These are phyloP conservation scores for Holothuria leucospilota DNA, from an alignment of 53 echinoderm and acorn worm genomes.

Conservation along the genomic window DNA sequence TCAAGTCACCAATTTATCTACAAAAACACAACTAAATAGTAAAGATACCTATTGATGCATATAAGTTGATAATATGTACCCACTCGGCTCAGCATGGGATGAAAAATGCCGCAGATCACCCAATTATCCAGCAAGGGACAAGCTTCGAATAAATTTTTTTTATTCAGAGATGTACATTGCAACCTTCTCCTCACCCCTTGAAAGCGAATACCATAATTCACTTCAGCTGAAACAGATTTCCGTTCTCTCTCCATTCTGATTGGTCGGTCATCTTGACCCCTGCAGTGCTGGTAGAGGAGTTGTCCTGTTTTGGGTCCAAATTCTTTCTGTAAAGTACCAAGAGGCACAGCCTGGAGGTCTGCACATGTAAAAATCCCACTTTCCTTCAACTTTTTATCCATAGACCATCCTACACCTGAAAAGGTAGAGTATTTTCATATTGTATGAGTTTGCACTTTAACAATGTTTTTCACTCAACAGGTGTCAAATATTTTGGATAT, in stretches of 20 bases:
- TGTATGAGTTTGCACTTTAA: neutral
- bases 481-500: too few relatives aligned
- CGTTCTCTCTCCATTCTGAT: conserved; percentile 82
- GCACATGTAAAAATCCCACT: conserved; percentile 72
- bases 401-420: conserved; percentile 88
- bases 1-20: too few relatives aligned
- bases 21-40: too few relatives aligned
- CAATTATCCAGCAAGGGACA: too few relatives aligned
- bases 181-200: conserved; percentile 60
- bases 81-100: too few relatives aligned
- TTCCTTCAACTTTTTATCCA: conserved; percentile 56
- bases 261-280: conserved; percentile 84
- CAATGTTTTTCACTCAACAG: neutral
- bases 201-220: conserved; percentile 96
- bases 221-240: conserved; percentile 95
- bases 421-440: neutral
- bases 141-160: too few relatives aligned
- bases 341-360: conserved; percentile 75
- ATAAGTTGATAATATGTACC: too few relatives aligned
- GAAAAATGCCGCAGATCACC: too few relatives aligned
- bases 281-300: conserved; percentile 76
- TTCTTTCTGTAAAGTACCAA: conserved; percentile 83
- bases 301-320: conserved; percentile 97
- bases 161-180: too few relatives aligned
- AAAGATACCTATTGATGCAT: too few relatives aligned